phyloP scores from a whole-genome alignment of 2,113 vertebrate species.

The Scomber japonicus region DNA sequence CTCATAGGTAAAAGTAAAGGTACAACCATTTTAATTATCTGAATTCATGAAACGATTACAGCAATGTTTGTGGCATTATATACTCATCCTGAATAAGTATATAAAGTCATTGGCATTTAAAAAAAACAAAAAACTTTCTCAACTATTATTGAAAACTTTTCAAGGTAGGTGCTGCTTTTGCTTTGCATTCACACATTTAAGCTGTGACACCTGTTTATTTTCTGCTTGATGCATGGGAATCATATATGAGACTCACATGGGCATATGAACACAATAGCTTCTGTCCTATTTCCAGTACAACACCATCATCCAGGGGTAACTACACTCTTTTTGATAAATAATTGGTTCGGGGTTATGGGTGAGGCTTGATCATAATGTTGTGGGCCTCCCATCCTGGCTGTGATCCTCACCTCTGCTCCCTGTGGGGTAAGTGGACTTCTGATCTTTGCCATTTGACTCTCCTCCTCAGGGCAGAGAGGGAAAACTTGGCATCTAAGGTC shows the following conservation, averaged over 20 bases:
- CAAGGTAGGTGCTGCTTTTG: conserved; percentile 87
- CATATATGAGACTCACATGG: conserved; percentile 60
- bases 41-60: conserved; percentile 53
- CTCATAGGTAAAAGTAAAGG: conserved; percentile 99
- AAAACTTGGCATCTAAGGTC: conserved; percentile 82
- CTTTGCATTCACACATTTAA: conserved; percentile 61
- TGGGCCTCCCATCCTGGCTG: conserved; percentile 81
- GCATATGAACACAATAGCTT: conserved; percentile 59
- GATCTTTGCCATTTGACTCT: conserved; percentile 82
- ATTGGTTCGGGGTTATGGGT: conserved; percentile 52
- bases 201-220: conserved; percentile 55
- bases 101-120: conserved; percentile 64
- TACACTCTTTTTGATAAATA: conserved; percentile 61
- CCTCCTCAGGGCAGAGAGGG: conserved; percentile 83
- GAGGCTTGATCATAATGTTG: conserved; percentile 71
- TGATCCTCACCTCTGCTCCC: conserved; percentile 78
- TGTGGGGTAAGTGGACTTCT: conserved; percentile 84
- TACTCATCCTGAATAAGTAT: conserved; percentile 57
- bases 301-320: conserved; percentile 62
- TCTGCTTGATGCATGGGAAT: conserved; percentile 77
- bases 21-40: conserved; percentile 87
- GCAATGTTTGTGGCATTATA: conserved; percentile 81
- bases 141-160: conserved; percentile 70
- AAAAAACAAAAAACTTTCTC: conserved; percentile 33
- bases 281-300: conserved; percentile 54